phyloP scores from a whole-genome alignment of 2,113 vertebrate genomes.

The Brienomyrus longianalis region DNA sequence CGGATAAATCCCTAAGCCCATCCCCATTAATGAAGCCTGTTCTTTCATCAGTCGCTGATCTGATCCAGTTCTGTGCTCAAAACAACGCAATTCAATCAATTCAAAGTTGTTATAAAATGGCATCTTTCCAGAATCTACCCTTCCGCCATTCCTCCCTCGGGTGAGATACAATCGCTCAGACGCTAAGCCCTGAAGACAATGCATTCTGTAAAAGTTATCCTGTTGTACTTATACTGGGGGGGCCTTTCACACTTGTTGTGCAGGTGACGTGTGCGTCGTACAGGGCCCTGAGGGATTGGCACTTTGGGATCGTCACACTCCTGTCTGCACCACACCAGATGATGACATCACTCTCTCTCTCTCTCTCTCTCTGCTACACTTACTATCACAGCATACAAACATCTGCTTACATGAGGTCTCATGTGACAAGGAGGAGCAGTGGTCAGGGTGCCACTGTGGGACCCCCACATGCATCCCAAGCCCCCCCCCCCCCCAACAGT shows the following conservation, averaged over 20 bases:
- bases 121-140: not conserved
- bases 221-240: not conserved
- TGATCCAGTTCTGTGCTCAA: not conserved
- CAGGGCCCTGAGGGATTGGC: not conserved
- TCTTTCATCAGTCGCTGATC: not conserved
- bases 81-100: not conserved
- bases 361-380: not conserved
- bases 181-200: not conserved
- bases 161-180: not conserved
- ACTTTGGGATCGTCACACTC: not conserved
- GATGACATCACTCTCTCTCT: not conserved
- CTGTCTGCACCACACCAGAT: not conserved
- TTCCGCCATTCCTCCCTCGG: not conserved
- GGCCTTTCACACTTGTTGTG: not conserved
- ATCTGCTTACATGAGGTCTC: not conserved
- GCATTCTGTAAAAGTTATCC: not conserved
- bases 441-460: not conserved
- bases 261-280: not conserved
- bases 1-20: not conserved
- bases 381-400: not conserved
- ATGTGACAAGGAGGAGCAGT: too few relatives aligned
- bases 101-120: not conserved
- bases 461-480: not conserved
- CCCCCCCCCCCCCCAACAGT: not conserved
- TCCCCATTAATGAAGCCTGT: not conserved